phyloP scores from a whole-genome alignment of 2,888 invertebrate genomes.

The Platerodrilus igneus region DNA sequence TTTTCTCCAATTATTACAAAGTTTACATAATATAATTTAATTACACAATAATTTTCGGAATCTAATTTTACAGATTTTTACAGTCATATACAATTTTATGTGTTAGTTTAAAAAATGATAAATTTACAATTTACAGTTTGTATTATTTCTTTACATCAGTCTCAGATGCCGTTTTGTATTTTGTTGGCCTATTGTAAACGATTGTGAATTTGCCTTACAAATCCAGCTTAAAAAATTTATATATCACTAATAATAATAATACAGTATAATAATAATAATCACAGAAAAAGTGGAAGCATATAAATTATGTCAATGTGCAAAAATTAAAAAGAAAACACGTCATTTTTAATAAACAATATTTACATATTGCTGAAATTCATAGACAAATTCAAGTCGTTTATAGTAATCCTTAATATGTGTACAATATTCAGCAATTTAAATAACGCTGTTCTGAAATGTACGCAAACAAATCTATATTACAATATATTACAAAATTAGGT shows the following conservation, averaged over 20 bases:
- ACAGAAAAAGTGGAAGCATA: not conserved
- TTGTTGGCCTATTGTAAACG: conserved; percentile 17
- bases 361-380: conserved; percentile 9
- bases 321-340: not conserved
- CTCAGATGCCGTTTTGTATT: conserved; percentile 38
- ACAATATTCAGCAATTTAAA: conserved; percentile 35
- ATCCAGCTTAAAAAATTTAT: conserved; percentile 2
- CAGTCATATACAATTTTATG: conserved; percentile 48
- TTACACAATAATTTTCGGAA: conserved; percentile 39
- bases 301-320: conserved; percentile 2
- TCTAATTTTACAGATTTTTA: conserved; percentile 48
- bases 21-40: conserved; percentile 35
- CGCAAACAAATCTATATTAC: conserved; percentile 47
- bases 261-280: not conserved
- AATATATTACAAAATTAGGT: conserved; percentile 45
- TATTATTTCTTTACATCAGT: conserved; percentile 50
- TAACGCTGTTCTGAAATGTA: conserved; percentile 43
- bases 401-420: conserved; percentile 42
- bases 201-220: conserved; percentile 6
- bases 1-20: conserved; percentile 34
- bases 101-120: conserved; percentile 45
- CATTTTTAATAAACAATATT: conserved; percentile 16
- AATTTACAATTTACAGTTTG: conserved; percentile 51
- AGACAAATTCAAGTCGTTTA: conserved; percentile 16
- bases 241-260: not conserved